Evolutionary conservation across 2,113 vertebrate genomes (phyloP).

Genomic region (Daphoenositta chrysoptera): DNA sequence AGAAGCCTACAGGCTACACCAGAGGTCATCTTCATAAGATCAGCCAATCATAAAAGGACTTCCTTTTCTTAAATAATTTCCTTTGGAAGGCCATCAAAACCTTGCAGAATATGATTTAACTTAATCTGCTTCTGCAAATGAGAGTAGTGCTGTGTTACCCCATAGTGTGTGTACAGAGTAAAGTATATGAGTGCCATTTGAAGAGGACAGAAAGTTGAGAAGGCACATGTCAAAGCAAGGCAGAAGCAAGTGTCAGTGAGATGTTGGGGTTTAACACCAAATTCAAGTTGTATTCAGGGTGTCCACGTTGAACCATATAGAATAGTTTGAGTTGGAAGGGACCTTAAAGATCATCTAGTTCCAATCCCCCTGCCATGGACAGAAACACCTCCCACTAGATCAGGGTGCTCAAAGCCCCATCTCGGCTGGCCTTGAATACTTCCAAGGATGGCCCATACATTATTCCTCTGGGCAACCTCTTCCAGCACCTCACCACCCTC

Average conservation of each 20-base stretch:
- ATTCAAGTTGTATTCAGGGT: not conserved
- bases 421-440: not conserved
- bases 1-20: not conserved
- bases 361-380: rapidly evolving
- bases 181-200: not conserved
- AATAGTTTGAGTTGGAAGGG: not conserved
- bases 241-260: not conserved
- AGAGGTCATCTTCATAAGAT: not conserved
- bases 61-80: not conserved
- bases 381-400: not conserved
- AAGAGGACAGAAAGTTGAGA: not conserved
- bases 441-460: not conserved
- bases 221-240: not conserved
- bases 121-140: not conserved
- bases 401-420: not conserved
- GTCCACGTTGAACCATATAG: not conserved
- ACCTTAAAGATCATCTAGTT: not conserved
- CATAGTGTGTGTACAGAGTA: not conserved
- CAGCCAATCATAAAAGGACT: not conserved
- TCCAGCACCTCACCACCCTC: not conserved
- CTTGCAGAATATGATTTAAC: not conserved
- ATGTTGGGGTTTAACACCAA: not conserved
- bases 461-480: not conserved
- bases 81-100: not conserved
- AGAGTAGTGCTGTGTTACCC: not conserved